Evolutionary conservation across 1,140 invertebrate genomes (phyloP).

Genomic region (Dermatophagoides farinae): DNA sequence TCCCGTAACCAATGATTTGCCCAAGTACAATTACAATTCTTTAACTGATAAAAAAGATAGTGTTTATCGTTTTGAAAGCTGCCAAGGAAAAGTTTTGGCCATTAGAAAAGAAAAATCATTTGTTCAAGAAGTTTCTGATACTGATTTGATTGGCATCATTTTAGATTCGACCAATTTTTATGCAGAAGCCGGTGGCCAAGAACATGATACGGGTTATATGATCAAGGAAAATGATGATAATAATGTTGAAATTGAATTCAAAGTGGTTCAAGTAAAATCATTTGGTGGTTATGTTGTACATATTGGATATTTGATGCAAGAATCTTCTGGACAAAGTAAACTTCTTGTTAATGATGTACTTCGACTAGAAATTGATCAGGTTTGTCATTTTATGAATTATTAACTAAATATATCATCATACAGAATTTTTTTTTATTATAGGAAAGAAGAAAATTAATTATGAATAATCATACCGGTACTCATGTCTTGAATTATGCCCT

Average conservation of each 20-base stretch:
- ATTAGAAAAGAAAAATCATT: conserved; percentile 57
- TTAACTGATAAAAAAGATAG: conserved; percentile 33
- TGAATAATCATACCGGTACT: conserved; percentile 99
- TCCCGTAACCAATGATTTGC: conserved; percentile 63
- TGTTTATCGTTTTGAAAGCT: conserved; percentile 38
- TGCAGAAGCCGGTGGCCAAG: conserved; percentile 95
- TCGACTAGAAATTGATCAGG: conserved; percentile 54
- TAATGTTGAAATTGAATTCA: conserved; percentile 54
- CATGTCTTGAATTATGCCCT: conserved; percentile 90
- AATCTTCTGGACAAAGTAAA: conserved; percentile 33
- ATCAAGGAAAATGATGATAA: conserved; percentile 48
- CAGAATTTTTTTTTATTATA: conserved; percentile 16
- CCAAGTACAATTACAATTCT: conserved; percentile 76
- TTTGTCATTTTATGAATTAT: conserved; percentile 11
- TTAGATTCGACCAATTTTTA: conserved; percentile 74
- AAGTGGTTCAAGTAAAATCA: conserved; percentile 84
- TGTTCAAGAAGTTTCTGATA: conserved; percentile 56
- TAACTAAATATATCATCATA: not conserved
- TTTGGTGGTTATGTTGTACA: conserved; percentile 89
- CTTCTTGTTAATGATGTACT: conserved; percentile 71
- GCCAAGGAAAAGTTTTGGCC: conserved; percentile 32
- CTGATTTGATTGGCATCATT: conserved; percentile 75
- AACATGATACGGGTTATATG: conserved; percentile 88
- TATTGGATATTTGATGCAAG: conserved; percentile 37
- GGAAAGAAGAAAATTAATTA: conserved; percentile 57